Conservation (phyloP, 1,140 invertebrate genomes). For the Caenorhabditis brenneri region DNA sequence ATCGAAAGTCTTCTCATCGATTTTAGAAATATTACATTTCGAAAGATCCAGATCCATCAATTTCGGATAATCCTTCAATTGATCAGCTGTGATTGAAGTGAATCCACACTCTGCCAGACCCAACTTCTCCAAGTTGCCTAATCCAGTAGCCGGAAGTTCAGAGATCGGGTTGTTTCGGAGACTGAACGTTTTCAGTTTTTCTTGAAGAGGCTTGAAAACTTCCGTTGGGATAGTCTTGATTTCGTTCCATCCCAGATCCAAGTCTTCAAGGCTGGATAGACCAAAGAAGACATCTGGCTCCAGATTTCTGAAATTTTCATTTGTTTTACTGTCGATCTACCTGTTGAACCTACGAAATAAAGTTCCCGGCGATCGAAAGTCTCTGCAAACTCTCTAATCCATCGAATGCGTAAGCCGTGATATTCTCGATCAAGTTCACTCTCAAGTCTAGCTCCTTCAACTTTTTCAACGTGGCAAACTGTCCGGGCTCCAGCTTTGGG, state of each 20-base stretch:
- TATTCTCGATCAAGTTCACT: conserved; percentile 53
- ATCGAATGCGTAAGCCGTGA: conserved; percentile 49
- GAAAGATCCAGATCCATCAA: conserved; percentile 38
- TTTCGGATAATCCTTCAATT: conserved; percentile 7
- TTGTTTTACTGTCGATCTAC: neutral
- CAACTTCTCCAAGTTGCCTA: conserved; percentile 12
- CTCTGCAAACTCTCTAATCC: conserved; percentile 36
- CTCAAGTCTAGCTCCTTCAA: conserved; percentile 47
- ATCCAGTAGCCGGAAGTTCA: neutral
- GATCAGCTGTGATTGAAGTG: neutral
- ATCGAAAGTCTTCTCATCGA: conserved; percentile 38
- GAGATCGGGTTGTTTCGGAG: conserved; percentile 40
- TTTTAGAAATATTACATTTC: conserved; percentile 36
- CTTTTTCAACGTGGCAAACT: conserved; percentile 43
- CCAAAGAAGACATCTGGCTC: conserved; percentile 43
- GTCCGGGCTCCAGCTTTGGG: conserved; percentile 42
- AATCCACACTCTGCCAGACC: neutral
- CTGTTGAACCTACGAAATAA: conserved; percentile 36
- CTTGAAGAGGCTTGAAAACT: conserved; percentile 28
- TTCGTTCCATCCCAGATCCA: conserved; percentile 56
- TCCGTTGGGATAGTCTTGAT: conserved; percentile 39
- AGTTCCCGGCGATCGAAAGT: conserved; percentile 55
- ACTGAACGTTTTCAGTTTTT: conserved; percentile 43
- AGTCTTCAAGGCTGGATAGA: conserved; percentile 38
- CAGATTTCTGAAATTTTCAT: conserved; percentile 26